Evolutionary conservation across 2,113 vertebrate genomes (phyloP).

Genomic region (Chloropsis hardwickii): DNA sequence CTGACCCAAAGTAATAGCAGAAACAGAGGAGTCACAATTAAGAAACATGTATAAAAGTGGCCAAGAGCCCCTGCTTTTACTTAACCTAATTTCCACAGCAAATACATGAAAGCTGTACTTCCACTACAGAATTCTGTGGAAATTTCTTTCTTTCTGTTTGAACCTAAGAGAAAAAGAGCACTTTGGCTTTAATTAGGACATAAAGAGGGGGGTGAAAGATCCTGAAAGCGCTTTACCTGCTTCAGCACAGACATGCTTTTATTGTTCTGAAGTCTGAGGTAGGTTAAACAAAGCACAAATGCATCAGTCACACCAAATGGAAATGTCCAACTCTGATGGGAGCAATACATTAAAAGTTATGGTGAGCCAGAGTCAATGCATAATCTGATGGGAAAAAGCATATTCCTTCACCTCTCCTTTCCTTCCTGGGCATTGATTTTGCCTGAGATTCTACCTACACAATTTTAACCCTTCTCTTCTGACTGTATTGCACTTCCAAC

Average conservation of each 20-base stretch:
- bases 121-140: neutral
- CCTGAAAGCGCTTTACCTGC: neutral
- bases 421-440: neutral
- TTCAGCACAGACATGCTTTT: neutral
- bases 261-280: neutral
- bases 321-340: neutral
- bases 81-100: neutral
- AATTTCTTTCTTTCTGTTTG: neutral
- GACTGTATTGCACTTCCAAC: neutral
- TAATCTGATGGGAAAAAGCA: neutral
- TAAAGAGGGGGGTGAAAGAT: neutral
- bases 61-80: neutral
- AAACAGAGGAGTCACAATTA: neutral
- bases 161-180: neutral
- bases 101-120: neutral
- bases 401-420: neutral
- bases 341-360: neutral
- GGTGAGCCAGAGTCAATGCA: neutral
- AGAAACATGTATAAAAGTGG: neutral
- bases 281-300: neutral
- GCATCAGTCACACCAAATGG: neutral
- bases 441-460: neutral
- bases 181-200: neutral
- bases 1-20: neutral
- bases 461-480: neutral